Evolutionary conservation across 2,113 vertebrate species (phyloP).

Genomic region (Gallinago jamesoni): DNA sequence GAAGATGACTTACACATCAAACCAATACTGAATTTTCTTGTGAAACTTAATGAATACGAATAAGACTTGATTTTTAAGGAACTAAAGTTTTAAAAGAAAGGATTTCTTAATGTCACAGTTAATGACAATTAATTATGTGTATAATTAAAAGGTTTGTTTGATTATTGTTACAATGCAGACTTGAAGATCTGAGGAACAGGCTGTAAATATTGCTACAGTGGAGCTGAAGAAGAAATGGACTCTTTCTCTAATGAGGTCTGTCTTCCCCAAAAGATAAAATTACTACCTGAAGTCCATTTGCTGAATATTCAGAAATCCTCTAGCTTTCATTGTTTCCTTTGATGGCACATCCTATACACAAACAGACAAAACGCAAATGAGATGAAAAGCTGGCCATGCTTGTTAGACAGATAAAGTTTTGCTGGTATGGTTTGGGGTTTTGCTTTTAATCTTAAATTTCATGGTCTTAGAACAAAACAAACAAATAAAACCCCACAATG

Average conservation of each 20-base stretch:
- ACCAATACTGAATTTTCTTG: slow-evolving; percentile 32
- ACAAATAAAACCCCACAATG: not conserved
- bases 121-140: not conserved
- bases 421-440: not conserved
- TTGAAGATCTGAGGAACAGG: not conserved
- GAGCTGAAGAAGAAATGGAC: not conserved
- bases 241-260: not conserved
- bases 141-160: not conserved
- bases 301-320: not conserved
- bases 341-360: not conserved
- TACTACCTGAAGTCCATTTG: not conserved
- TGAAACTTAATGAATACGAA: slow-evolving; percentile 53
- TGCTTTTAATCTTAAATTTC: not conserved
- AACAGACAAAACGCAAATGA: not conserved
- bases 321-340: not conserved
- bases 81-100: not conserved
- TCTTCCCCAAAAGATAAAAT: not conserved
- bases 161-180: not conserved
- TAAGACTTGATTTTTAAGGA: slow-evolving; percentile 30
- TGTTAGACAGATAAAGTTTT: not conserved
- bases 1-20: slow-evolving; percentile 34
- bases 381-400: not conserved
- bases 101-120: not conserved
- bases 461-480: not conserved
- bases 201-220: not conserved